Evolutionary conservation across 1,140 invertebrate genomes (phyloP), one percentile per base, ranked within the genome.

Genomic region (Lucilia sericata): DNA sequence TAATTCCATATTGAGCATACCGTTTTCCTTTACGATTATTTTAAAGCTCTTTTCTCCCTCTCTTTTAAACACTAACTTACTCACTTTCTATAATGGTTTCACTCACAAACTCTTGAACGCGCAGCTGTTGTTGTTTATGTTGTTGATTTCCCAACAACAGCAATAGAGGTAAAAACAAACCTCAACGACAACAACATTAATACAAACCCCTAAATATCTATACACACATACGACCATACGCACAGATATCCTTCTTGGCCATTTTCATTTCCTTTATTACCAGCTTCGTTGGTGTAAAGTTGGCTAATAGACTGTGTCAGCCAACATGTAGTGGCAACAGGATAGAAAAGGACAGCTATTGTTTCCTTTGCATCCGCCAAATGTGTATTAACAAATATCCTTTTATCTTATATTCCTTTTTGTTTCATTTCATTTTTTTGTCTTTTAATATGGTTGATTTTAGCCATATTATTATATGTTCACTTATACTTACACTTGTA

Each of bases 71-170:
- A 80, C 10, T 8, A 8, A 8, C 76, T 80, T 21, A 80, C 76
- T 21, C 76, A 80, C n/a, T 25, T 12, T 10, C 7, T 80, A 19
- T 76, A 5, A 42, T 34, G 30, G 30, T n/a, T n/a, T 78, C 17
- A 55, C 51, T 55, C 51, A 55, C n/a, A 10, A 49, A 49, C 42
- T 51, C 76, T 80, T 80, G 76, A 49, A 80, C 76, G 76, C 76
- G 76, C 76, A 80, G 76, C 76, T 80, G 76, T 80, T 80, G 21
- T 51, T 70, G 65, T 70, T 70, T 19, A 80, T 51, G 42, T 49
- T 80, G 76, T 47, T 51, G 42, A 49, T 21, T 78, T 42, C 34
- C 34, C 75, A 36, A 47, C 36, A 78, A 78, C 75, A 78, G n/a
- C 34, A 76, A 47, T 4, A 74, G 36, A 30, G 17, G 25, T 25